A percentile compares a stretch with the other conserved stretches of the same genome.
These are phyloP conservation scores for Cricetomys ansorgei DNA, from an alignment of 2,113 vertebrate species.

Conservation along the genomic window DNA sequence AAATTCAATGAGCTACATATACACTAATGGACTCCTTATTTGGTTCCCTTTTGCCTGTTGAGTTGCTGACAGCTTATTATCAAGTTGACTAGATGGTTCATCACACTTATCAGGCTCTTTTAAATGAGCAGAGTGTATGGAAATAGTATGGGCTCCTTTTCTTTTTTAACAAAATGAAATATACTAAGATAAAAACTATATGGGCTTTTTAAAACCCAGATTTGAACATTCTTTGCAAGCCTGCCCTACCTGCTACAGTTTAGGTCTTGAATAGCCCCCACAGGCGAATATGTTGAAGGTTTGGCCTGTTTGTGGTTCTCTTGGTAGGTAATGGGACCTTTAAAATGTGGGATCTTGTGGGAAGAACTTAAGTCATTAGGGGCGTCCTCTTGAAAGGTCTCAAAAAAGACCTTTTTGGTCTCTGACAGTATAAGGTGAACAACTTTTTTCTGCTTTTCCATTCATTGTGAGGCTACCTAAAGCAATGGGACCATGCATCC, in stretches of 20 bases:
- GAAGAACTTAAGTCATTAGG: not conserved
- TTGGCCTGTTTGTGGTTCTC: not conserved
- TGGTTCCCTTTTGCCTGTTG: not conserved
- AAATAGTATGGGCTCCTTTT: not conserved
- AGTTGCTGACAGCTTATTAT: constrained; percentile 13
- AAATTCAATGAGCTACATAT: not conserved
- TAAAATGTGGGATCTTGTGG: not conserved
- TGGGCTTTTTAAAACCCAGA: not conserved
- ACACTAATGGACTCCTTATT: not conserved
- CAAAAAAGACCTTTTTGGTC: not conserved
- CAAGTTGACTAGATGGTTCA: not conserved
- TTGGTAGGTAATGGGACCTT: not conserved
- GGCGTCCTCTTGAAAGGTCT: not conserved
- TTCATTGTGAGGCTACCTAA: not conserved
- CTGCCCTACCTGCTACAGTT: not conserved
- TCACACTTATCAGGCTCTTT: not conserved
- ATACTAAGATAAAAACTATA: not conserved
- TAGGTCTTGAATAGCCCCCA: not conserved
- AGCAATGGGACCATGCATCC: not conserved
- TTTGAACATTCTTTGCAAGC: not conserved
- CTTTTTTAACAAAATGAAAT: not conserved
- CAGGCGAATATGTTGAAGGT: not conserved
- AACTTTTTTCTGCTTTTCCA: not conserved
- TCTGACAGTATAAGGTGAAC: not conserved
- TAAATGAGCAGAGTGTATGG: not conserved